These are phyloP conservation scores for Rhorus exstirpatorius DNA, from an alignment of 2,888 invertebrate genomes.

Conservation along the genomic window DNA sequence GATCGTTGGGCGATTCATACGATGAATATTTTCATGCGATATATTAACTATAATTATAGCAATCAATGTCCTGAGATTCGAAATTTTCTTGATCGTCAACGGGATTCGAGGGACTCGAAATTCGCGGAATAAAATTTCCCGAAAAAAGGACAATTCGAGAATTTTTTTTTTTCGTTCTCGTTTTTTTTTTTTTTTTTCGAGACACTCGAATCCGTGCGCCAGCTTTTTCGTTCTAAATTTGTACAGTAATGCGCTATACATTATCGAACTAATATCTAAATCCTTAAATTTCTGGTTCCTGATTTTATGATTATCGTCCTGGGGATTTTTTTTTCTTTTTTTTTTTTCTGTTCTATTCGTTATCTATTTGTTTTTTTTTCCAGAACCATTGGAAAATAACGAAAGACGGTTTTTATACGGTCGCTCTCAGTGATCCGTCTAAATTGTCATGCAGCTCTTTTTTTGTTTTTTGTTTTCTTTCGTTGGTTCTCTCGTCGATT, in stretches of 20 bases:
- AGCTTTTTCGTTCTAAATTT: constrained; percentile 47
- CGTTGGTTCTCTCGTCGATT: neutral
- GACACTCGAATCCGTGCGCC: constrained; percentile 47
- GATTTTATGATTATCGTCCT: constrained; percentile 62
- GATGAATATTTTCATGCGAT: constrained; percentile 42
- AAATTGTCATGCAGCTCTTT: constrained; percentile 65
- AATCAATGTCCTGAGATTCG: constrained; percentile 74
- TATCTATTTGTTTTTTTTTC: constrained; percentile 19
- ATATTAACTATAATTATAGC: constrained; percentile 49
- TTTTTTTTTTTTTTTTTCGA: constrained; percentile 29
- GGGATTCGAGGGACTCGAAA: constrained; percentile 54
- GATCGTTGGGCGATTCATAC: constrained; percentile 54
- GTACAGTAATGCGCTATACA: constrained; percentile 67
- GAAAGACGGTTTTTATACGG: constrained; percentile 42
- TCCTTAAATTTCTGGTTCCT: constrained; percentile 60
- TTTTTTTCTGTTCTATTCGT: constrained; percentile 12
- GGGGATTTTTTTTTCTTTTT: neutral
- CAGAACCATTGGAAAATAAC: constrained; percentile 50
- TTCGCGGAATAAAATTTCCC: neutral
- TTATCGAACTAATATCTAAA: constrained; percentile 63
- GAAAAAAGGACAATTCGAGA: constrained; percentile 15
- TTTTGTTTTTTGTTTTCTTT: constrained; percentile 12
- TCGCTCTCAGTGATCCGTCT: constrained; percentile 51
- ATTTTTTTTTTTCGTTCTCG: constrained; percentile 6
- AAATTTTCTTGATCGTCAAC: constrained; percentile 63